Conservation (phyloP, 2,797 vertebrate species). For the Myoxocephalus aenaeus region DNA sequence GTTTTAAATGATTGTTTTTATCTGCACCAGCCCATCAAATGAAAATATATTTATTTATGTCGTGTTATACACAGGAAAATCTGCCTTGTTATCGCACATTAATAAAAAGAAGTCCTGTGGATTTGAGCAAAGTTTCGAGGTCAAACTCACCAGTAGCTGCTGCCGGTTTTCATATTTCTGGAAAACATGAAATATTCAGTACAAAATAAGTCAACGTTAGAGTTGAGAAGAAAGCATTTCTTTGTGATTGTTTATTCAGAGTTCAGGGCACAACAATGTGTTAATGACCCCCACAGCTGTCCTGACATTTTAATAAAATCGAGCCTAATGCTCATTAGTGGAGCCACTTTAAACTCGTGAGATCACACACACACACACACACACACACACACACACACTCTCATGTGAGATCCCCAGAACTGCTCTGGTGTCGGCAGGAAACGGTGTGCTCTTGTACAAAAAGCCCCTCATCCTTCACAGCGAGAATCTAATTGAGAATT, state of each 20-base stretch:
- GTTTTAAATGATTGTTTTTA: neutral
- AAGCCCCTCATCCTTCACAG: neutral
- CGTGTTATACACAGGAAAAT: neutral
- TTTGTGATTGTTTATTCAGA: neutral
- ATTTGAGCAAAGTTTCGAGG: neutral
- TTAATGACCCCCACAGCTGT: constrained; percentile 1
- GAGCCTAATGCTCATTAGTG: neutral
- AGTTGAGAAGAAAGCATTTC: neutral
- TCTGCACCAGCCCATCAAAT: neutral
- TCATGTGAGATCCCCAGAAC: neutral
- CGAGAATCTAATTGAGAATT: neutral
- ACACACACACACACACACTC: neutral
- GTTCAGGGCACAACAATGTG: neutral
- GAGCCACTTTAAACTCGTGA: constrained; percentile 1
- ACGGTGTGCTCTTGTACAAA: neutral
- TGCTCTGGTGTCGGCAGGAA: neutral
- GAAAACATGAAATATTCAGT: constrained; percentile 4
- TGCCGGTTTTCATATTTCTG: too few species aligned
- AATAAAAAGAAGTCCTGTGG: neutral
- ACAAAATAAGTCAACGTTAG: neutral
- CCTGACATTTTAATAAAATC: neutral
- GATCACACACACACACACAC: neutral
- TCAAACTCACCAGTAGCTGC: neutral
- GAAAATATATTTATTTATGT: neutral
- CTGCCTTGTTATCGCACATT: neutral